A percentile compares a stretch with the other conserved stretches of the same genome.
phyloP scores from a whole-genome alignment of 1,140 invertebrate species.

The Drosophila ironensis region DNA sequence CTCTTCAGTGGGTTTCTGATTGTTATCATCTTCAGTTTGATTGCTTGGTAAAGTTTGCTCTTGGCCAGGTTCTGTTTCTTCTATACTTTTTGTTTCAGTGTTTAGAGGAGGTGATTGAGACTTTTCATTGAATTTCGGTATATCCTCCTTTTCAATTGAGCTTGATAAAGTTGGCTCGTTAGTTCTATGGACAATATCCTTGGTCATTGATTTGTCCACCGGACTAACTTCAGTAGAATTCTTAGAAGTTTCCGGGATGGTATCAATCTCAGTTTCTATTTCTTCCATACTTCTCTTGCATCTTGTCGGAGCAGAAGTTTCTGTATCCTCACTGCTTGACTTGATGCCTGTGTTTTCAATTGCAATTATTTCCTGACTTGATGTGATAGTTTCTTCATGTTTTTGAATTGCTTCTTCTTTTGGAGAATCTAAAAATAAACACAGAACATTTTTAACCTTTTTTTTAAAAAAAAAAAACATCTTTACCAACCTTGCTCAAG shows the following conservation, averaged over 20 bases:
- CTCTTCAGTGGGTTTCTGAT: no score
- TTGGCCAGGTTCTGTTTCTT: no score
- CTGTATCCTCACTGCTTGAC: background rate
- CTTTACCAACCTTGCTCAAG: background rate
- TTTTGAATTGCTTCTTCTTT: background rate
- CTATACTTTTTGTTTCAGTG: no score
- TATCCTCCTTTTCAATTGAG: no score
- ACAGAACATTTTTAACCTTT: background rate
- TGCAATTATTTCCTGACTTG: background rate
- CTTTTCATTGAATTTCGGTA: no score
- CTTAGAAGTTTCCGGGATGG: background rate
- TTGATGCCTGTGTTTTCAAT: background rate
- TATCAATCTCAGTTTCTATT: background rate
- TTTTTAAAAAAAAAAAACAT: no score
- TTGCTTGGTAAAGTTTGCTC: no score
- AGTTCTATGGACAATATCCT: no score
- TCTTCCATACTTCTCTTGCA: background rate
- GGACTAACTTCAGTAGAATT: background rate
- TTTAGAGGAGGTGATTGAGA: no score
- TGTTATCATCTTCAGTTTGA: no score
- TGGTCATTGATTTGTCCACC: no score
- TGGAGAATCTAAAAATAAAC: background rate
- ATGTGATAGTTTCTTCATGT: background rate
- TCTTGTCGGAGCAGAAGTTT: background rate
- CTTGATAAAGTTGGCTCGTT: no score